Evolutionary conservation across 2,113 vertebrate species (phyloP), one percentile per base, ranked within the genome.

Genomic region (Spilogale gracilis): DNA sequence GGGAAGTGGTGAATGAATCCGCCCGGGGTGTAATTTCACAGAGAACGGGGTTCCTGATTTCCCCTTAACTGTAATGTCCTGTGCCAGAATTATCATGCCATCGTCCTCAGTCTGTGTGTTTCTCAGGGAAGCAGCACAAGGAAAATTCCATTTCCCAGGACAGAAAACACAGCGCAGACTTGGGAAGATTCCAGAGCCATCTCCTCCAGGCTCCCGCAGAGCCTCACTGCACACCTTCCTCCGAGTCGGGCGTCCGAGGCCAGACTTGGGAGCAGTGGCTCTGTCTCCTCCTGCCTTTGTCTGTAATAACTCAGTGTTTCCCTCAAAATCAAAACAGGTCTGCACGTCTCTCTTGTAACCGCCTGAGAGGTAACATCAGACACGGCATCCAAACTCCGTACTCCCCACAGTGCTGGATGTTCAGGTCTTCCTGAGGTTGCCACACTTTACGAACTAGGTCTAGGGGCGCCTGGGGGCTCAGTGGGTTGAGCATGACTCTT

Each of bases 231-330:
- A 76, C 20, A 3, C 12, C 85, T 20, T 9, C 48, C 23, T 21
- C 38, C 18, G 0, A 4, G 0, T 2, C 0, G 6, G 3, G 25
- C 2, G 4, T 2, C 2, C 2, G 6, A 43, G 20, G 3, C 74
- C 1, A 6, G 60, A 2, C 25, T 25, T 43, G 7, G 21, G 12
- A 27, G 13, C 2, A 60, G 54, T 7, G 16, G 20, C 8, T 9
- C 5, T 0, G 1, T 23, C 17, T 43, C 7, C 9, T 16, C 60
- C 79, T 3, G 1, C 16, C 4, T 11, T 50, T 1, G 13, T 17
- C 54, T 14, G 9, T 16, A 56, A 2, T 12, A 32, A 17, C 16
- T 20, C 13, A 0, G 27, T 9, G 11, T 52, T 56, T 10, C 38
- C n/a, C 1, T 58, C 13, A 16, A 60, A 27, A 48, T 17, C 0